These are phyloP conservation scores for Neocrepidodera transversa DNA, from an alignment of 2,888 invertebrate genomes.

Conservation along the genomic window DNA sequence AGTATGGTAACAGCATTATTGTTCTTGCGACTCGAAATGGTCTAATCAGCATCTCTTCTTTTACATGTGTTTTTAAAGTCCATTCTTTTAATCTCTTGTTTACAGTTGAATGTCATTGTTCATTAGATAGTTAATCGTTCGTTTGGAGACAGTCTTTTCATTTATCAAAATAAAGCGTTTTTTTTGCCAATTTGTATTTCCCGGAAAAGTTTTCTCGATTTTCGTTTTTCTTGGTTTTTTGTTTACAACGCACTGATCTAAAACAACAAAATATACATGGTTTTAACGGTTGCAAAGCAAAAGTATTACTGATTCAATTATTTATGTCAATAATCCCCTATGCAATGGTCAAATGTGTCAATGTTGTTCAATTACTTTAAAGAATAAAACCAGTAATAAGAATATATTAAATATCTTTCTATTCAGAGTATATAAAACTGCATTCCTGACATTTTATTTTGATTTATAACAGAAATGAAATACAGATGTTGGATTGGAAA, in stretches of 20 bases:
- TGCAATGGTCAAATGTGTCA: too few relatives aligned
- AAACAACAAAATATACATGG: too few relatives aligned
- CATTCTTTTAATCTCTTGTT: slow-evolving; percentile 1
- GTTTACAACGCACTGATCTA: too few relatives aligned
- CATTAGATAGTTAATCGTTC: background rate
- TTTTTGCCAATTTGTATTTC: background rate
- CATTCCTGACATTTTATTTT: too few relatives aligned
- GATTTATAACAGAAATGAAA: too few relatives aligned
- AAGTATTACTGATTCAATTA: too few relatives aligned
- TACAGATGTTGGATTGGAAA: background rate
- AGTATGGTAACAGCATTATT: background rate
- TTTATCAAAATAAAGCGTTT: slow-evolving; percentile 4
- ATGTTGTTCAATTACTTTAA: too few relatives aligned
- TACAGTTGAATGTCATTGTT: slow-evolving; percentile 1
- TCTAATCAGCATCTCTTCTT: background rate
- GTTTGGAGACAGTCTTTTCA: background rate
- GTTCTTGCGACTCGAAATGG: background rate
- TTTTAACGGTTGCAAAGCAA: too few relatives aligned
- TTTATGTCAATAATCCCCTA: too few relatives aligned
- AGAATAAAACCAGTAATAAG: too few relatives aligned
- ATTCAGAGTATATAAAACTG: too few relatives aligned
- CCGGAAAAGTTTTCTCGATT: background rate
- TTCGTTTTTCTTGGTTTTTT: background rate
- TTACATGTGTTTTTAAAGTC: background rate
- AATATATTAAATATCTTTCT: too few relatives aligned